A percentile compares a stretch with the other conserved stretches of the same genome.
phyloP scores from a whole-genome alignment of 1,140 invertebrate genomes.

The Pachyrhynchus sulphureomaculatus region DNA sequence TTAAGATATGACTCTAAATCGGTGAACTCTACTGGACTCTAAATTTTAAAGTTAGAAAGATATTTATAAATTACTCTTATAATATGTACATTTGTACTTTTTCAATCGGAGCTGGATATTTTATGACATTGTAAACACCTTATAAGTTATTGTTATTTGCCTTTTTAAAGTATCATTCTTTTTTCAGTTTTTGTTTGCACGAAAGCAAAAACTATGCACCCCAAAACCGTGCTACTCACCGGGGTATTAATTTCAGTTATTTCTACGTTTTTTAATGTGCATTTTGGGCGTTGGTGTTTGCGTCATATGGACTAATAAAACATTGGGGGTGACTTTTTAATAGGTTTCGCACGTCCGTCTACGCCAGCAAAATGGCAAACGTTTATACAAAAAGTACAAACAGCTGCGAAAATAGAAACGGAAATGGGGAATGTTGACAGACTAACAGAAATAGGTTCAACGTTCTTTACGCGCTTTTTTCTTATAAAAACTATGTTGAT shows the following conservation, averaged over 20 bases:
- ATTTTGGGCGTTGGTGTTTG: constrained; percentile 12
- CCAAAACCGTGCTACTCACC: neutral
- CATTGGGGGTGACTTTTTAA: constrained; percentile 23
- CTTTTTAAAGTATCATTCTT: too few species aligned
- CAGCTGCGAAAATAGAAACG: constrained; percentile 29
- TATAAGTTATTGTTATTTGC: too few species aligned
- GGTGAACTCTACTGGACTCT: too few species aligned
- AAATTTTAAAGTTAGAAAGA: too few species aligned
- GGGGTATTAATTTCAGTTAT: constrained; percentile 9
- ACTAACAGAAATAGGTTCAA: too few species aligned
- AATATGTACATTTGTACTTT: too few species aligned
- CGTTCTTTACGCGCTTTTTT: too few species aligned
- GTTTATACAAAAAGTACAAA: constrained; percentile 14
- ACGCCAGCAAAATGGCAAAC: constrained; percentile 17
- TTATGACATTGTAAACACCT: too few species aligned
- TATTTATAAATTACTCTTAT: too few species aligned
- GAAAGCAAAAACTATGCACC: neutral
- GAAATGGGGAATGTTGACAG: constrained; percentile 4
- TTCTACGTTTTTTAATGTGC: constrained; percentile 1
- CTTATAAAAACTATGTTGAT: too few species aligned
- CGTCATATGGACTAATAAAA: constrained; percentile 22
- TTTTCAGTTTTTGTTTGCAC: neutral
- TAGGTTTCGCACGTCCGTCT: constrained; percentile 27
- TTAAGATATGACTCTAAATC: too few species aligned
- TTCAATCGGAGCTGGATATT: too few species aligned